Evolutionary conservation across 2,888 invertebrate species (phyloP), one percentile per base, ranked within the genome.

Genomic region (Amiota minor): DNA sequence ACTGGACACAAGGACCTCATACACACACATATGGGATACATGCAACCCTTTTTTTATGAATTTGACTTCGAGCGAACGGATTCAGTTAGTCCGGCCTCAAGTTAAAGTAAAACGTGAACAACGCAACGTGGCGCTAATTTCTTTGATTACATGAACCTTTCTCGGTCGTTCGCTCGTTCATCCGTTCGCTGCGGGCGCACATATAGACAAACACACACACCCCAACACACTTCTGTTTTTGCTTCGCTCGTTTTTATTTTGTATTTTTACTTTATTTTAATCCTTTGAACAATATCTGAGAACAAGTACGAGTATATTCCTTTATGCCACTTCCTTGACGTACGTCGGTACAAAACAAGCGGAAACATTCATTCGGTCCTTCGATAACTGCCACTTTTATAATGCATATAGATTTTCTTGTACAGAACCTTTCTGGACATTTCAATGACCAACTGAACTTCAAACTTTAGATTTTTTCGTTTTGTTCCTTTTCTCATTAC

Each of bases 371-470:
- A 35, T 64, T 20, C 14, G 35, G 18, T 46, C 64, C 14, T 64
- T 45, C 20, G 67, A 16, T 35, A 35, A 46, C 65, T 45, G 47
- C 46, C 6, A 23, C 10, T 45, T 11, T 16, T 46, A 4, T 45
- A 45, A 62, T 23, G 23, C 62, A 23, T n/a, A 62, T 46, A n/a
- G 9, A 16, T n/a, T 16, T 64, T 64, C 20, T 46, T 64, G 10
- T 45, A 56, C 56, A 45, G 35, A 35, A 35, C 35, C 20, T 23
- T 65, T 72, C 65, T 72, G 65, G 71, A 72, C 76, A 78, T 78
- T 80, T 84, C 78, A 84, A 81, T 86, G 87, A 86, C 86, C 86
- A 86, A 86, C 81, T 84, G 84, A 86, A 86, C 84, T 86, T 87
- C 80, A 81, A 83, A 82, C 83, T 84, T 85, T 77, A 77, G 81